Evolutionary conservation across 2,113 vertebrate species (phyloP).

Genomic region (Sinocyclocheilus rhinocerous): DNA sequence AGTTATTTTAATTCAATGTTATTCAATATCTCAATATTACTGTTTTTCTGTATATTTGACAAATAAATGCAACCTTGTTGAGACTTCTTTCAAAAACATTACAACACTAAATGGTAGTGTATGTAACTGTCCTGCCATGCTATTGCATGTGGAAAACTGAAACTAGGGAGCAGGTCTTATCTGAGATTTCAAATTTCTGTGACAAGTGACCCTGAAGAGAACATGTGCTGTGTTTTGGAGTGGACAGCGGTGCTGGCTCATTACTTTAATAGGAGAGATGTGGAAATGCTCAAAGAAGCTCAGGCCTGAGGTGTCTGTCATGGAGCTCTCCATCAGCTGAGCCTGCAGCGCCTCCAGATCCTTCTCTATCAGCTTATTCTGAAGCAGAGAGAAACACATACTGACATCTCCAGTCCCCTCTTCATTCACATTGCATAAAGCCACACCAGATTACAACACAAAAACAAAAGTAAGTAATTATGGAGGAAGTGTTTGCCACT

Average conservation of each 20-base stretch:
- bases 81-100: neutral
- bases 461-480: neutral
- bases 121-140: neutral
- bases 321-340: conserved; percentile 85
- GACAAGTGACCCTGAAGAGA: neutral
- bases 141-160: neutral
- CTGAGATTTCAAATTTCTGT: neutral
- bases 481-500: neutral
- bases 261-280: conserved; percentile 96
- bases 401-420: neutral
- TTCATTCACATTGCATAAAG: neutral
- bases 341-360: conserved; percentile 85
- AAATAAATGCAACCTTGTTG: too few relatives aligned
- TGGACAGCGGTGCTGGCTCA: neutral
- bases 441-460: neutral
- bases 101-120: neutral
- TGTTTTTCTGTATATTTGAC: too few relatives aligned
- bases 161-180: neutral
- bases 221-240: neutral
- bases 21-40: too few relatives aligned
- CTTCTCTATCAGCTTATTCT: conserved; percentile 83
- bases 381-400: conserved; percentile 38
- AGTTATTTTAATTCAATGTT: too few relatives aligned
- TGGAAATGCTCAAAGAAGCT: conserved; percentile 97
- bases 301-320: conserved; percentile 83